Evolutionary conservation across 2,888 invertebrate genomes (phyloP).

Genomic region (Drosophila borborema): DNA sequence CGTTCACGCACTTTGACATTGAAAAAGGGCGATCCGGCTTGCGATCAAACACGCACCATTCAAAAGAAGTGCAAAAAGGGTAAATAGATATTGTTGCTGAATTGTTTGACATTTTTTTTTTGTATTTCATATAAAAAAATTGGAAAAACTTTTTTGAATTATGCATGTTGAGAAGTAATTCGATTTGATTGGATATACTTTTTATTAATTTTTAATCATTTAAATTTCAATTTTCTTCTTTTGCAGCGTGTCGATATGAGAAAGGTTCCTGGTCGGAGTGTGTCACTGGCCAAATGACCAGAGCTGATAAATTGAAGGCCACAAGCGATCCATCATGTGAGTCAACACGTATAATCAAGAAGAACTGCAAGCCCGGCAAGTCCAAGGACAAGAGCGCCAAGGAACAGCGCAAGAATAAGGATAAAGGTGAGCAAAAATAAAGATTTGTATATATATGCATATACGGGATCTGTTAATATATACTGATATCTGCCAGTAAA

Average conservation of each 20-base stretch:
- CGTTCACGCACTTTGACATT: conserved; percentile 92
- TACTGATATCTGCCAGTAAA: background rate
- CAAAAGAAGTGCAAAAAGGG: conserved; percentile 97
- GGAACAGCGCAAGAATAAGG: conserved; percentile 85
- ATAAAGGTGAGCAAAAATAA: conserved; percentile 87
- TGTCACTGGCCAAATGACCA: conserved; percentile 92
- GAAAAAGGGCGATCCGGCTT: conserved; percentile 93
- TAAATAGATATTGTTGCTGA: conserved; percentile 80
- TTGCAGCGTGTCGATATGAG: conserved; percentile 93
- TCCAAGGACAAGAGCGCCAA: conserved; percentile 86
- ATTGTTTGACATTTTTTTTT: too few relatives aligned
- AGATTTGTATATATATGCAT: too few relatives aligned
- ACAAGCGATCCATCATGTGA: conserved; percentile 94
- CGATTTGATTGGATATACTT: background rate
- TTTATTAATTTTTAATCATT: too few relatives aligned
- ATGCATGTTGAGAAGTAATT: background rate
- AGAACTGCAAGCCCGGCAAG: conserved; percentile 93
- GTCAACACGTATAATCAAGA: conserved; percentile 92
- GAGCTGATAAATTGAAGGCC: conserved; percentile 92
- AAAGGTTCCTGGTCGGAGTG: conserved; percentile 95
- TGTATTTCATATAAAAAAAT: too few relatives aligned
- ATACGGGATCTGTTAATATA: background rate
- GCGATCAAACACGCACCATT: conserved; percentile 93
- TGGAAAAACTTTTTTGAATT: too few relatives aligned
- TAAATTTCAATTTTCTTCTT: background rate